Evolutionary conservation across 1,140 invertebrate species (phyloP), one percentile per base, ranked within the genome.

Genomic region (Pomacea maculata): DNA sequence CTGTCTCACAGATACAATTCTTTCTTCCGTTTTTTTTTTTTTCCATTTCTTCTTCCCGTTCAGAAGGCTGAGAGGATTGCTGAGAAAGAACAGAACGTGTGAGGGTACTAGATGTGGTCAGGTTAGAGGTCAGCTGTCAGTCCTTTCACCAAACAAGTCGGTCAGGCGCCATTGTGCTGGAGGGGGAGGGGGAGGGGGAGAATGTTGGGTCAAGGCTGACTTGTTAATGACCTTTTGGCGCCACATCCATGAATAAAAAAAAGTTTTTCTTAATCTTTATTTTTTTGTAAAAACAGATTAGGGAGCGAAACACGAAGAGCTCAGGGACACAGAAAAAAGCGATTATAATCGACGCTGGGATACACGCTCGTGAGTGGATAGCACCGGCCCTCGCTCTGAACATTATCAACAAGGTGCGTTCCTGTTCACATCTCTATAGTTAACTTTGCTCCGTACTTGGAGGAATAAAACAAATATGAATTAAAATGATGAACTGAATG

Each of bases 331-430:
- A 68, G 25, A 84, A 81, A 65, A 78, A 78, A 77, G 82, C 80
- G 17, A 83, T 86, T 12, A 78, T 84, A 17, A 83, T 88, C 4
- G 88, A 89, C 74, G 87, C 84, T 29, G 88, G 86, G 2, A 92
- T 92, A 25, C 91, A 92, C 83, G 91, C 91, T 15, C 70, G 91
- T 61, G 91, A 92, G 84, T 92, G 92, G 92, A 87, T 92, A 14
- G 86, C 91, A 2, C 88, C 91, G n/a, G 89, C 92, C 67, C 89
- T 87, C 19, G 88, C 90, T 17, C 81, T 92, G 61, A 91, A 90
- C 79, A 87, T 92, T 25, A 91, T 91, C 54, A 79, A 92, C 81
- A 86, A 92, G 86, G 88, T 89, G 68, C 80, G 57, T 15, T 52
- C 19, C n/a, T n/a, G 34, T 54, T 34, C 6, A 4, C 45, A 21